A percentile compares a stretch with the other conserved stretches of the same genome.
These are phyloP conservation scores for Bradypodion ventrale DNA, from an alignment of 2,797 vertebrate species.

Conservation along the genomic window DNA sequence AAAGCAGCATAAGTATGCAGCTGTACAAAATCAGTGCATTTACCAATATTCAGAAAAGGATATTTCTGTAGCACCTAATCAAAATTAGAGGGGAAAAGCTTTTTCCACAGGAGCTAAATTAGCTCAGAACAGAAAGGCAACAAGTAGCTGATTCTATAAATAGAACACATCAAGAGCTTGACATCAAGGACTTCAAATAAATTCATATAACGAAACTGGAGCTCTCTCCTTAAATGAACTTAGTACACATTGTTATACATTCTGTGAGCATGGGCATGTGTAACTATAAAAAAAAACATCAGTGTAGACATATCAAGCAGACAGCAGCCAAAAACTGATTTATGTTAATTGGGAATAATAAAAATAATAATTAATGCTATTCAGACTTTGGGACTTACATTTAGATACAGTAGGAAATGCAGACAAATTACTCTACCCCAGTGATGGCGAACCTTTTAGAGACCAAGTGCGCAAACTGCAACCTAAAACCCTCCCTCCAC, in stretches of 20 bases:
- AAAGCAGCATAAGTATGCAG: slow-evolving; percentile 12
- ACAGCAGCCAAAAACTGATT: slow-evolving; percentile 55
- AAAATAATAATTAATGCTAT: slow-evolving; percentile 51
- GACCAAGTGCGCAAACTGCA: too few species aligned
- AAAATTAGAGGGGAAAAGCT: neutral
- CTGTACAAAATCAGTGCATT: slow-evolving; percentile 39
- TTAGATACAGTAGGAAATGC: neutral
- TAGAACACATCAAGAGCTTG: slow-evolving; percentile 52
- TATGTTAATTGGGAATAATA: slow-evolving; percentile 41
- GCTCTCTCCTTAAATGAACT: slow-evolving; percentile 60
- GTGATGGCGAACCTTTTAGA: too few species aligned
- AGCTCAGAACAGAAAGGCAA: slow-evolving; percentile 44
- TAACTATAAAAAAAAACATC: slow-evolving; percentile 70
- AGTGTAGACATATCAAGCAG: slow-evolving; percentile 57
- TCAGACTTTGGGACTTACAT: slow-evolving; percentile 12
- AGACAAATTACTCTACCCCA: neutral
- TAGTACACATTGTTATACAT: slow-evolving; percentile 16
- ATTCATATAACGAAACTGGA: slow-evolving; percentile 54
- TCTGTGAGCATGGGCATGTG: slow-evolving; percentile 55
- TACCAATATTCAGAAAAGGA: slow-evolving; percentile 1
- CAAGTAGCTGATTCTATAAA: slow-evolving; percentile 66
- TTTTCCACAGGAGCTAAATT: slow-evolving; percentile 50
- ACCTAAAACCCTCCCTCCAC: too few species aligned
- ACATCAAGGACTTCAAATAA: slow-evolving; percentile 51
- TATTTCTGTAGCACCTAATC: neutral